Conservation (phyloP, 2,888 invertebrate species). For the Hololepta plana region DNA sequence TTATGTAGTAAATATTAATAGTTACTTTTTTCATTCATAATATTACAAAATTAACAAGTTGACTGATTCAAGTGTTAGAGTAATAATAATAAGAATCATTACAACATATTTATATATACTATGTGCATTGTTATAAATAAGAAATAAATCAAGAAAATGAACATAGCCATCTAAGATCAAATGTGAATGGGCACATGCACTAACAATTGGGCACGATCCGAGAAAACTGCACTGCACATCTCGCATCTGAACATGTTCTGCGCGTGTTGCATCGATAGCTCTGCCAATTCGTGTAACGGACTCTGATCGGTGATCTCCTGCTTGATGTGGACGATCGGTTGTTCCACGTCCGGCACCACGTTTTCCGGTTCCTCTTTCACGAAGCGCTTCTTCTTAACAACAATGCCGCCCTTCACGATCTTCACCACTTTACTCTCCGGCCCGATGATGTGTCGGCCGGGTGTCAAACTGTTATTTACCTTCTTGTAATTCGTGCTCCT, state of each 20-base stretch:
- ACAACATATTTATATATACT: too few species aligned
- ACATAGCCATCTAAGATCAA: constrained; percentile 36
- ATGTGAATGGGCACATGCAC: constrained; percentile 72
- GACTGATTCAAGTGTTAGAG: too few species aligned
- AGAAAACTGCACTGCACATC: constrained; percentile 64
- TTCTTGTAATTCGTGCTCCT: constrained; percentile 5
- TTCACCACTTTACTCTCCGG: constrained; percentile 23
- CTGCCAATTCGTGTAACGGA: constrained; percentile 30
- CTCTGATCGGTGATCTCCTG: constrained; percentile 28
- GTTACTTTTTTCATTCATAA: too few species aligned
- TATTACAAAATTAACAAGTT: too few species aligned
- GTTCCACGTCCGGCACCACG: background rate
- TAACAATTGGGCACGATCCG: constrained; percentile 51
- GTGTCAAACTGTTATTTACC: constrained; percentile 17
- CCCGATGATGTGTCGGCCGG: constrained; percentile 23
- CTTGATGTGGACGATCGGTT: constrained; percentile 13
- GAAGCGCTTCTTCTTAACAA: constrained; percentile 22
- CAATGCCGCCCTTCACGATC: constrained; percentile 26
- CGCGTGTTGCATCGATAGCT: constrained; percentile 27
- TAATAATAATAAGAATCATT: too few species aligned
- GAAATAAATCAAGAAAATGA: constrained; percentile 6
- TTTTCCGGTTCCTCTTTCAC: constrained; percentile 13
- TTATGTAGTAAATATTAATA: too few species aligned
- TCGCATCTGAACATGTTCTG: constrained; percentile 49
- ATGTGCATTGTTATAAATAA: constrained; percentile 1